Evolutionary conservation across 2,797 vertebrate species (phyloP), one percentile per base, ranked within the genome.

Genomic region (Merluccius polli): DNA sequence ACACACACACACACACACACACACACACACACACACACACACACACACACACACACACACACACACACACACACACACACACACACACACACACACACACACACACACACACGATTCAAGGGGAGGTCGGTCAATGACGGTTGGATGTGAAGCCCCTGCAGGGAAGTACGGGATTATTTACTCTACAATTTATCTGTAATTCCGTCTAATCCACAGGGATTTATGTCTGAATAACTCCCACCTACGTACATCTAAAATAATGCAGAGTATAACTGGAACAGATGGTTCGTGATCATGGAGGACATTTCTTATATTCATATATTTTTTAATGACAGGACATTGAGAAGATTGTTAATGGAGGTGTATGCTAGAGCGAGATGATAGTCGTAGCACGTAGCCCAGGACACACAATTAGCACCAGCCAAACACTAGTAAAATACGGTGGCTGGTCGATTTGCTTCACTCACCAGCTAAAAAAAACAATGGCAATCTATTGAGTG

Each of bases 201-300:
- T 72, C 72, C 6, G 79, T 74, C 79, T 93, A 93, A 93, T 94
- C 93, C 89, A 86, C 71, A 2, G 33, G 83, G 91, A 93, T 93
- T 92, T 91, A 78, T 84, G 83, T 84, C 81, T 72, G 73, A 88
- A 83, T 83, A 83, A 92, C 85, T 89, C 89, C 89, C 79, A 82
- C 84, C 78, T 87, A 69, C 67, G 82, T 73, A 77, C 80, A 82
- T 83, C 75, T 85, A 87, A 92, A 89, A 87, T 86, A 85, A 84
- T 75, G 80, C 82, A 84, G 84, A 80, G 87, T 88, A 82, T 90
- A 81, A 84, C 73, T 72, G 79, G 59, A 87, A 81, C 87, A 90
- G 89, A 89, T 89, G 90, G 89, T 73, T 76, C 75, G 10, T 72
- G 82, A 82, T 85, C 87, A 81, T 41, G 36, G 32, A 32, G 76